A percentile compares a stretch with the other conserved stretches of the same genome.
Conservation (phyloP, 2,888 invertebrate genomes). For the Aphelenchoides bicaudatus region DNA sequence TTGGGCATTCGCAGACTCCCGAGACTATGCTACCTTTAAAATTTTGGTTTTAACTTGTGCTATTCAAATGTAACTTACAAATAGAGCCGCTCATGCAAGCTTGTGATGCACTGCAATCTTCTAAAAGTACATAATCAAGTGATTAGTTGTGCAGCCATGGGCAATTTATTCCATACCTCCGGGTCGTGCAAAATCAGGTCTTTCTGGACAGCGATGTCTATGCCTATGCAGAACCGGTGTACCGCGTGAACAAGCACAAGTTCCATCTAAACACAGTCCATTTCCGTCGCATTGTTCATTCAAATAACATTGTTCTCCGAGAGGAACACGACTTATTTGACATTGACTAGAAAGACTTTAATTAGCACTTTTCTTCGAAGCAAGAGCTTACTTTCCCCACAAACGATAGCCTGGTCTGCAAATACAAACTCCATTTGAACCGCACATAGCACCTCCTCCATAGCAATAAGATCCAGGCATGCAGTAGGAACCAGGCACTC, state of each 20-base stretch:
- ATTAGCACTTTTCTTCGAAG: too few species aligned
- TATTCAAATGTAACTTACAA: too few species aligned
- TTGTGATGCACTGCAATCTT: slow-evolving; percentile 43
- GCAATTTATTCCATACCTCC: too few species aligned
- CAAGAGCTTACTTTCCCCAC: slow-evolving; percentile 8
- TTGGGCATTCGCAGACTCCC: slow-evolving; percentile 58
- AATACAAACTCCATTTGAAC: slow-evolving; percentile 45
- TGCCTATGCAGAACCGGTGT: neutral
- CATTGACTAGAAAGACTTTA: too few species aligned
- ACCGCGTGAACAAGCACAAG: slow-evolving; percentile 13
- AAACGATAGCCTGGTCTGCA: slow-evolving; percentile 47
- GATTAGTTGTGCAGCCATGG: too few species aligned
- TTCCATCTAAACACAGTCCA: slow-evolving; percentile 29
- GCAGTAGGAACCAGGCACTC: slow-evolving; percentile 23
- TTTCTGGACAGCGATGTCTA: slow-evolving; percentile 33
- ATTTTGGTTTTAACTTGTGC: too few species aligned
- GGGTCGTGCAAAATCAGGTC: slow-evolving; percentile 42
- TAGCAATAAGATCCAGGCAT: neutral
- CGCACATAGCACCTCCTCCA: slow-evolving; percentile 36
- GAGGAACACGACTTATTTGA: slow-evolving; percentile 28
- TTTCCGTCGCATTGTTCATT: slow-evolving; percentile 37
- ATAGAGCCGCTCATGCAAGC: slow-evolving; percentile 48
- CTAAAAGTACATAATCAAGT: too few species aligned
- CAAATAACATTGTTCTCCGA: slow-evolving; percentile 34
- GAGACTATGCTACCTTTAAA: too few species aligned